Percentiles rank a stretch among this genome's conserved stretches.
phyloP scores from a whole-genome alignment of 2,888 invertebrate genomes.

The Deroplatys truncata region DNA sequence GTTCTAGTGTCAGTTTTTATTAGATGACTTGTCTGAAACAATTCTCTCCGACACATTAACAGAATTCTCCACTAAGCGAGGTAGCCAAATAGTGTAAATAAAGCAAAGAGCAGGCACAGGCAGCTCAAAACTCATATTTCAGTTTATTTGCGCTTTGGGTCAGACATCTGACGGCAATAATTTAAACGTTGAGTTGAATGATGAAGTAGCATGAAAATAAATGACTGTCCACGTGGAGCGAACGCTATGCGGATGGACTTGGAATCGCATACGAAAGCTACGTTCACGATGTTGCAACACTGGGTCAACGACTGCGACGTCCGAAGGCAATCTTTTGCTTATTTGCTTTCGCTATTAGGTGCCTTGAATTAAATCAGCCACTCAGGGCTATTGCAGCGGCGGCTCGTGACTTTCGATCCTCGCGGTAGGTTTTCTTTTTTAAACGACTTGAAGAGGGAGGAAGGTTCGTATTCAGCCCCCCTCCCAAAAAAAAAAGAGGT shows the following conservation, averaged over 20 bases:
- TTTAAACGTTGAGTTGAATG: not conserved
- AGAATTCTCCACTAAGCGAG: not conserved
- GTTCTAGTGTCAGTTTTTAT: too few species aligned
- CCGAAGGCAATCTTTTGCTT: not conserved
- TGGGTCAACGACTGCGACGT: not conserved
- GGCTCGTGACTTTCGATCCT: too few species aligned
- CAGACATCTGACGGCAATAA: not conserved
- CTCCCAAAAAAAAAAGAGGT: too few species aligned
- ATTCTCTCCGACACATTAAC: too few species aligned
- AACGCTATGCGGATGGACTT: not conserved
- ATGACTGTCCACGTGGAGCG: not conserved
- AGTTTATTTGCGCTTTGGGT: not conserved
- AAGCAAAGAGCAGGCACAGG: not conserved
- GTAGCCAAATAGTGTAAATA: not conserved
- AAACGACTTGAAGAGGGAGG: too few species aligned
- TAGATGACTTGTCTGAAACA: too few species aligned
- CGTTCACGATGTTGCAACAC: not conserved
- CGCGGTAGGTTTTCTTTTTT: too few species aligned
- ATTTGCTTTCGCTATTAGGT: not conserved
- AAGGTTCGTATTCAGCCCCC: too few species aligned
- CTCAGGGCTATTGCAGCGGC: not conserved
- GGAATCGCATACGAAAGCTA: not conserved
- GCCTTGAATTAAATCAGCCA: not conserved
- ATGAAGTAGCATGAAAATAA: not conserved
- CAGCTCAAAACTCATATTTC: not conserved